These are phyloP conservation scores for Trichogramma evanescens DNA, from an alignment of 2,888 invertebrate genomes.

Conservation along the genomic window DNA sequence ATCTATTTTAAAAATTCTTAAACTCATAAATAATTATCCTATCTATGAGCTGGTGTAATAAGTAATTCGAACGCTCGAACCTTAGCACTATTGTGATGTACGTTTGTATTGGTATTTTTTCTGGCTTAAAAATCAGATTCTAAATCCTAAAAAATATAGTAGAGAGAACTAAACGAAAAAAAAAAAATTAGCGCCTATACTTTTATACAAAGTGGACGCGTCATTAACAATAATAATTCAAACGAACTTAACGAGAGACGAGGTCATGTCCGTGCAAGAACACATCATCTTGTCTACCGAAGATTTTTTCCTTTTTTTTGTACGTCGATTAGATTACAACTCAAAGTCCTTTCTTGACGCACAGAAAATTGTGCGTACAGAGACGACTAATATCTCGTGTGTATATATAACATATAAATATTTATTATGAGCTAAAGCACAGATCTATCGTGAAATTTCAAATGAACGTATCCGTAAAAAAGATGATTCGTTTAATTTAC, in stretches of 20 bases:
- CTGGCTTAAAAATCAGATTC: neutral
- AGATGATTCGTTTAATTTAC: too few species aligned
- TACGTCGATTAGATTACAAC: slow-evolving; percentile 22
- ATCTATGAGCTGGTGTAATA: too few species aligned
- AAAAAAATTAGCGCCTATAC: too few species aligned
- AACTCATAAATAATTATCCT: too few species aligned
- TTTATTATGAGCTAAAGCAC: slow-evolving; percentile 7
- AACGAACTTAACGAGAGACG: slow-evolving; percentile 14
- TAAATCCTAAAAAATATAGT: too few species aligned
- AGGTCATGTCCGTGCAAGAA: slow-evolving; percentile 13
- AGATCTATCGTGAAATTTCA: too few species aligned
- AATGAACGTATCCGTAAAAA: too few species aligned
- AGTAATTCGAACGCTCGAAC: too few species aligned
- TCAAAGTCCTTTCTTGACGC: slow-evolving; percentile 12
- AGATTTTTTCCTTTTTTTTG: neutral
- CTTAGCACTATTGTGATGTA: neutral
- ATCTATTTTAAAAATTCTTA: too few species aligned
- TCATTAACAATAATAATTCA: neutral
- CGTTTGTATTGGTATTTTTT: neutral
- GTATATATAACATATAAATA: neutral
- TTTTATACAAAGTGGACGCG: too few species aligned
- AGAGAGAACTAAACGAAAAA: too few species aligned
- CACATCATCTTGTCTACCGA: slow-evolving; percentile 9
- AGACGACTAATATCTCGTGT: slow-evolving; percentile 12
- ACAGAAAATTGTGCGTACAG: slow-evolving; percentile 12